Percentiles rank a stretch among this genome's conserved stretches.
Evolutionary conservation across 2,888 invertebrate species (phyloP).

Genomic region (Glaucopsyche alexis): DNA sequence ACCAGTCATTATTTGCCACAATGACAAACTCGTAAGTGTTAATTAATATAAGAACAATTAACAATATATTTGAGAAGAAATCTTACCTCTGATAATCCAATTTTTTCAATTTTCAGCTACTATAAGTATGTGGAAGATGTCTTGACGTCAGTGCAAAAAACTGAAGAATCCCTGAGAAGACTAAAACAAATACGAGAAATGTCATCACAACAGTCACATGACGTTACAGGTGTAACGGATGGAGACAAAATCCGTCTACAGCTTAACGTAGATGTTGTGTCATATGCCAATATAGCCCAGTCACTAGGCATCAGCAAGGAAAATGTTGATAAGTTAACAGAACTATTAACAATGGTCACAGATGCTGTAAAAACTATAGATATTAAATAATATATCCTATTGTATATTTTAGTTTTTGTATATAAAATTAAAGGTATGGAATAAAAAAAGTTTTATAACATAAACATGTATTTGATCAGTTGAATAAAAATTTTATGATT

Average conservation of each 20-base stretch:
- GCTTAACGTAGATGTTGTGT: slow-evolving; percentile 90
- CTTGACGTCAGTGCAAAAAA: slow-evolving; percentile 94
- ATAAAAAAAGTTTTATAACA: slow-evolving; percentile 62
- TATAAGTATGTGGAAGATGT: slow-evolving; percentile 90
- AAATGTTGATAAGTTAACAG: slow-evolving; percentile 80
- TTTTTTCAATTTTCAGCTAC: slow-evolving; percentile 71
- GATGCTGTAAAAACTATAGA: slow-evolving; percentile 80
- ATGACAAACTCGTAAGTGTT: slow-evolving; percentile 80
- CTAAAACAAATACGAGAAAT: slow-evolving; percentile 90
- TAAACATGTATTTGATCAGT: slow-evolving; percentile 80
- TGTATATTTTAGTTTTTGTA: slow-evolving; percentile 48
- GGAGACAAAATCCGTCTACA: slow-evolving; percentile 97
- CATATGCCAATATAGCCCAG: slow-evolving; percentile 83
- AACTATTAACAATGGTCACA: slow-evolving; percentile 82
- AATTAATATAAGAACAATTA: slow-evolving; percentile 24
- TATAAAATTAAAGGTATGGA: slow-evolving; percentile 32
- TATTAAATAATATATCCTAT: slow-evolving; percentile 75
- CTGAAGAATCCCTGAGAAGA: slow-evolving; percentile 95
- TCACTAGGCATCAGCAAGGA: slow-evolving; percentile 76
- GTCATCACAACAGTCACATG: slow-evolving; percentile 64
- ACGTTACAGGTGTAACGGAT: slow-evolving; percentile 85
- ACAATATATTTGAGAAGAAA: not conserved
- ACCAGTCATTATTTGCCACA: slow-evolving; percentile 67
- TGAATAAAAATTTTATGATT: slow-evolving; percentile 79
- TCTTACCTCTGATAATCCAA: not conserved